A percentile compares a stretch with the other conserved stretches of the same genome.
Evolutionary conservation across 2,888 invertebrate species (phyloP).

Genomic region (Chrysomela aeneicollis): DNA sequence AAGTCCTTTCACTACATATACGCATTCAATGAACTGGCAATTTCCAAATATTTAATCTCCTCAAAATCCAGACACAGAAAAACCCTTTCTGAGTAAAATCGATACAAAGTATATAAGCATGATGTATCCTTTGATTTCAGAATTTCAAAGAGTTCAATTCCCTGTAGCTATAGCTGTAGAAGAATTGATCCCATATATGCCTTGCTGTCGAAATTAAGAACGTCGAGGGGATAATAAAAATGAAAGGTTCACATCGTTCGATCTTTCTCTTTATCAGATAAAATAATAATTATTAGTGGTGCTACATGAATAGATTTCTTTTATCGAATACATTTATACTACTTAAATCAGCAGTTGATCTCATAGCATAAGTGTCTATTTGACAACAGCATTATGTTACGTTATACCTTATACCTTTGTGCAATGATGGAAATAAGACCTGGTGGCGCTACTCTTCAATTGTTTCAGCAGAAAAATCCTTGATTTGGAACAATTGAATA

Average conservation of each 20-base stretch:
- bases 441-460: no score
- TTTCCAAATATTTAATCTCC: neutral
- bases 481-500: no score
- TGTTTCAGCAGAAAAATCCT: no score
- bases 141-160: constrained; percentile 17
- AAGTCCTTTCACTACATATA: neutral
- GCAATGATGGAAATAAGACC: no score
- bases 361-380: no score
- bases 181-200: constrained; percentile 31
- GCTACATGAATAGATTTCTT: no score
- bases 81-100: constrained; percentile 13
- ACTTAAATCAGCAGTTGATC: no score
- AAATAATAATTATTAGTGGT: no score
- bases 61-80: constrained; percentile 11
- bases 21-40: neutral
- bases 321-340: no score
- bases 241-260: constrained; percentile 50
- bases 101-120: constrained; percentile 27
- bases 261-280: no score
- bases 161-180: constrained; percentile 21
- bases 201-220: constrained; percentile 53
- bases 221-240: constrained; percentile 50
- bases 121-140: constrained; percentile 29
- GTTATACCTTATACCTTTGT: no score
- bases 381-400: no score